Conservation (phyloP, 1,140 invertebrate species). For the Tetramorium parvispinum region DNA sequence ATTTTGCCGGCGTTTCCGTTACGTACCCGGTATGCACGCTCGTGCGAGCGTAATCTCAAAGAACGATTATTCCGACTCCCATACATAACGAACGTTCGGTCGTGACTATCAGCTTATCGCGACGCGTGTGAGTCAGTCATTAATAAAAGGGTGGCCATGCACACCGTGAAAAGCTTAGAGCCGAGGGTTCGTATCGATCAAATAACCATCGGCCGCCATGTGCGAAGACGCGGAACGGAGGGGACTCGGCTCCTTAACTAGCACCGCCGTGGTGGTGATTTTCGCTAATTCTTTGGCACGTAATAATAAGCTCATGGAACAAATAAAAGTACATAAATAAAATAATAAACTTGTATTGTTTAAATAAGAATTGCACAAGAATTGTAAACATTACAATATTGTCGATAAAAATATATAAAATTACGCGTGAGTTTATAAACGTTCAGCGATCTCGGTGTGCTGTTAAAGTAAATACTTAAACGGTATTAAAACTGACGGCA, state of each 20-base stretch:
- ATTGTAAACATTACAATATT: not conserved
- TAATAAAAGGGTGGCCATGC: slow-evolving; percentile 69
- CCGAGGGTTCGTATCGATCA: slow-evolving; percentile 76
- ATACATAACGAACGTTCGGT: slow-evolving; percentile 40
- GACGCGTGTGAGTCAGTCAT: slow-evolving; percentile 74
- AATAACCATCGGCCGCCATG: slow-evolving; percentile 74
- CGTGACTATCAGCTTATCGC: slow-evolving; percentile 74
- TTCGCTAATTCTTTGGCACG: slow-evolving; percentile 2
- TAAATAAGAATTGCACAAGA: not conserved
- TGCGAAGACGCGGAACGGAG: slow-evolving; percentile 63
- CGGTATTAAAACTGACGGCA: slow-evolving; percentile 20
- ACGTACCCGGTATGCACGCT: slow-evolving; percentile 13
- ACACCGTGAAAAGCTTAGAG: slow-evolving; percentile 62
- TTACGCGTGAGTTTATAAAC: not conserved
- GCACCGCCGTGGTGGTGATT: not conserved
- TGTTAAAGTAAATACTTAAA: not conserved
- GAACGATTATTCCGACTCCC: slow-evolving; percentile 52
- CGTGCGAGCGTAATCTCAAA: slow-evolving; percentile 47
- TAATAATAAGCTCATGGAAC: slow-evolving; percentile 3
- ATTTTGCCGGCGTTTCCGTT: not conserved
- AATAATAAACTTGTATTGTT: not conserved
- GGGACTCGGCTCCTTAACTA: slow-evolving; percentile 49
- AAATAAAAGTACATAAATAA: not conserved
- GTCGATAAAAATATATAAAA: not conserved
- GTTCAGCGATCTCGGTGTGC: not conserved